Percentiles rank a stretch among this genome's conserved stretches.
phyloP scores from a whole-genome alignment of 1,140 invertebrate genomes.

The Bombus ignitus region DNA sequence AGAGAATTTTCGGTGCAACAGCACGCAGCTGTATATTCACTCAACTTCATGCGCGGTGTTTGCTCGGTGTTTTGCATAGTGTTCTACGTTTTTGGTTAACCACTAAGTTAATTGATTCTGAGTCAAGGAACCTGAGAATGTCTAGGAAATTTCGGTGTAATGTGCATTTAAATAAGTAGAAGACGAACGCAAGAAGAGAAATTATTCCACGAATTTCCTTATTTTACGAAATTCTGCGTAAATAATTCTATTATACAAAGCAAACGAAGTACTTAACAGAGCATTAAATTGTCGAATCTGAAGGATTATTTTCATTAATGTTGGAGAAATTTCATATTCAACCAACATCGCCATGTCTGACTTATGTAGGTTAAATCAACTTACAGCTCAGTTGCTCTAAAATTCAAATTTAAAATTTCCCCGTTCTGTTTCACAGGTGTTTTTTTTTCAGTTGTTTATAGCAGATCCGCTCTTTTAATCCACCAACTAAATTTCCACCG shows the following conservation, averaged over 20 bases:
- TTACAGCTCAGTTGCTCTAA: neutral
- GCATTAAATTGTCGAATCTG: neutral
- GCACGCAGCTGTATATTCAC: neutral
- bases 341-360: neutral
- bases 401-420: too few species aligned
- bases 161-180: neutral
- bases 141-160: neutral
- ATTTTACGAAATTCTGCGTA: neutral
- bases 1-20: neutral
- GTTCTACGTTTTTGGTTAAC: neutral
- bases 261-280: neutral
- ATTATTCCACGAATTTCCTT: neutral
- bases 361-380: neutral
- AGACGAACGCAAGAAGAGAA: neutral
- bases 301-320: slow-evolving; percentile 1
- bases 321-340: neutral
- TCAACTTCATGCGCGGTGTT: neutral
- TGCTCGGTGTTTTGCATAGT: neutral
- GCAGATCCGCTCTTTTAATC: neutral
- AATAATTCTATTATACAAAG: neutral
- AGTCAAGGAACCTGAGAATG: neutral
- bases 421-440: too few species aligned
- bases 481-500: neutral
- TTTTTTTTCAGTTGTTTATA: too few species aligned
- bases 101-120: neutral